Base-by-base conservation (phyloP, 64 coral and sea anemone genomes). In the Dendronephthya gigantea region DNA sequence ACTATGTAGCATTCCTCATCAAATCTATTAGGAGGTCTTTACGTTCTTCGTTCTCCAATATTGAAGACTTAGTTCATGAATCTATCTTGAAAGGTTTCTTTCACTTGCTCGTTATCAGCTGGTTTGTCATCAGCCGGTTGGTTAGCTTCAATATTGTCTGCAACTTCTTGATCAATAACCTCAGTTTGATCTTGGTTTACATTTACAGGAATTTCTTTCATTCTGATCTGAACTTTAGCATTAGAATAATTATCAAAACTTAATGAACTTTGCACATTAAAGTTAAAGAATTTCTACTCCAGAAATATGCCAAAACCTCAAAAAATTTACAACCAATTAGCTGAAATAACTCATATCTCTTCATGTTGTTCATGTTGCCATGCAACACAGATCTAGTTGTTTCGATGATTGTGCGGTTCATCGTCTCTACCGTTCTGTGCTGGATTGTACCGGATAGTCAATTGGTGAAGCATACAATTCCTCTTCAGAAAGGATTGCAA, bases 41-140 rank as follows among this genome's bases (percentile, higher is more conserved):
- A 15, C n/a, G 32, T 38, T 40, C 84, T 58, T 59, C 32, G 49
- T 39, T 51, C 28, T 17, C 30, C 19, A 8, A 85, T 31, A 62
- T 85, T 85, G 55, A 59, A 16, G 15, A 62, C 84, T 85, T 85
- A 30, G 36, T 85, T 62, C 84, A 85, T 85, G 34, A 85, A 85
- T 37, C 13, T 85, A 10, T 85, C 49, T 84, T 47, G 30, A 10
- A 85, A 85, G 16, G 56, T 38, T n/a, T 17, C 68, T 85, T 11
- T 50, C 84, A 50, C 56, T 35, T 32, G 56, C 25, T 74, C 10
- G 68, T 74, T 8, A 74, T 74, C 68, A 74, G 13, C 68, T 74
- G 11, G n/a, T 35, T 74, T 16, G 9, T 8, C 32, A 74, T 74
- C 68, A 74, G 1, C 68, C 30, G 1, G n/a, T 35, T 74, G 68